Evolutionary conservation across 2,888 invertebrate genomes (phyloP).

Genomic region (Diploptera punctata): DNA sequence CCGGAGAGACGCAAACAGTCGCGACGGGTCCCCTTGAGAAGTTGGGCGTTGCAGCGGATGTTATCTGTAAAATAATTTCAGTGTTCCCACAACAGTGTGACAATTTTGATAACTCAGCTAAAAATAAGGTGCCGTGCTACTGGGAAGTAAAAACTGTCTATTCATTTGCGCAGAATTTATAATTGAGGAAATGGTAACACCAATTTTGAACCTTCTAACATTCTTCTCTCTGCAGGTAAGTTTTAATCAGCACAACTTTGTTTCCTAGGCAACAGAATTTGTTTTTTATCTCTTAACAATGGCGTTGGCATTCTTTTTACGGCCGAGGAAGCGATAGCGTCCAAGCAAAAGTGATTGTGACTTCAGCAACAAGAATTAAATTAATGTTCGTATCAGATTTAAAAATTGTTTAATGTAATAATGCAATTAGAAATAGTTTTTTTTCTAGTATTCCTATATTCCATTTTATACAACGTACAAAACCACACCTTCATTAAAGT

Average conservation of each 20-base stretch:
- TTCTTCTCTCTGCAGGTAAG: not conserved
- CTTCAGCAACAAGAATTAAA: too few species aligned
- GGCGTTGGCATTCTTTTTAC: too few species aligned
- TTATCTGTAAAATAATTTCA: conserved; percentile 17
- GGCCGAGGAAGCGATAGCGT: too few species aligned
- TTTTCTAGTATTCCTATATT: too few species aligned
- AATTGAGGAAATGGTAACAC: conserved; percentile 21
- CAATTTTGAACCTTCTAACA: not conserved
- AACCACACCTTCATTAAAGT: too few species aligned
- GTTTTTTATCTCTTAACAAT: too few species aligned
- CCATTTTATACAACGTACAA: too few species aligned
- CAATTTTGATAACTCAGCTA: conserved; percentile 38
- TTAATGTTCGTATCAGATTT: too few species aligned
- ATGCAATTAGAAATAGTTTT: too few species aligned
- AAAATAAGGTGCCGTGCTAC: not conserved
- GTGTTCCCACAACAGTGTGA: not conserved
- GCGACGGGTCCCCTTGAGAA: conserved; percentile 11
- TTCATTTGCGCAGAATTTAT: conserved; percentile 8
- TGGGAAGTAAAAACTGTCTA: not conserved
- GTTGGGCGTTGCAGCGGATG: conserved; percentile 13
- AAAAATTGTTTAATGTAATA: too few species aligned
- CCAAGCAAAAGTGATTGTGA: too few species aligned
- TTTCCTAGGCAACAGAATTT: conserved; percentile 15
- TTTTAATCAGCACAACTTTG: too few species aligned
- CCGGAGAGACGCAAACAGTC: conserved; percentile 28